phyloP scores from a whole-genome alignment of 2,888 invertebrate genomes.

The Chaetoderma sp. region DNA sequence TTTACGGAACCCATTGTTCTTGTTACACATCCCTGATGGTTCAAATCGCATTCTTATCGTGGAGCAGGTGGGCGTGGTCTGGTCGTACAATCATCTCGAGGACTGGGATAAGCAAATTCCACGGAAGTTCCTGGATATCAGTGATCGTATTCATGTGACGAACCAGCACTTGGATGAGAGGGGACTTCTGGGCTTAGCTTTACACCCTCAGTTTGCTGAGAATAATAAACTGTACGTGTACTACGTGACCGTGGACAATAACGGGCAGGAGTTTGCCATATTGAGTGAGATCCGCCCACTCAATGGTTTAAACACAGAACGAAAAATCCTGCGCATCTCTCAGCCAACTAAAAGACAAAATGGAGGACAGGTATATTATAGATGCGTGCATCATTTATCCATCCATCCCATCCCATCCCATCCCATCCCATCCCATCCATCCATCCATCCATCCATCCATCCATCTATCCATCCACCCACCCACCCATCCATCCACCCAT shows the following conservation, averaged over 20 bases:
- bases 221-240: constrained; percentile 53
- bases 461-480: too few species aligned
- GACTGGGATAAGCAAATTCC: too few species aligned
- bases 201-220: constrained; percentile 52
- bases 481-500: too few species aligned
- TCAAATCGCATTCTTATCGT: constrained; percentile 56
- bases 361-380: constrained; percentile 44
- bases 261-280: not conserved
- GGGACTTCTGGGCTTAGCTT: constrained; percentile 54
- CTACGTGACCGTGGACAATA: constrained; percentile 36
- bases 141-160: constrained; percentile 38
- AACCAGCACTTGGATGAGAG: constrained; percentile 40
- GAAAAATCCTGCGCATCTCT: constrained; percentile 31
- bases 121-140: constrained; percentile 53
- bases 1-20: not conserved
- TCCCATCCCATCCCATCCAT: too few species aligned
- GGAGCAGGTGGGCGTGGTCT: constrained; percentile 56
- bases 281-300: constrained; percentile 13
- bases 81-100: too few species aligned
- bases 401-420: too few species aligned
- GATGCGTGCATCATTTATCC: too few species aligned
- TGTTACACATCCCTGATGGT: constrained; percentile 40
- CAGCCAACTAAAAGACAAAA: constrained; percentile 43
- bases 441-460: too few species aligned
- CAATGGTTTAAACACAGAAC: constrained; percentile 30